Evolutionary conservation across 2,113 vertebrate genomes (phyloP), one percentile per base, ranked within the genome.

Genomic region (Anoplopoma fimbria): DNA sequence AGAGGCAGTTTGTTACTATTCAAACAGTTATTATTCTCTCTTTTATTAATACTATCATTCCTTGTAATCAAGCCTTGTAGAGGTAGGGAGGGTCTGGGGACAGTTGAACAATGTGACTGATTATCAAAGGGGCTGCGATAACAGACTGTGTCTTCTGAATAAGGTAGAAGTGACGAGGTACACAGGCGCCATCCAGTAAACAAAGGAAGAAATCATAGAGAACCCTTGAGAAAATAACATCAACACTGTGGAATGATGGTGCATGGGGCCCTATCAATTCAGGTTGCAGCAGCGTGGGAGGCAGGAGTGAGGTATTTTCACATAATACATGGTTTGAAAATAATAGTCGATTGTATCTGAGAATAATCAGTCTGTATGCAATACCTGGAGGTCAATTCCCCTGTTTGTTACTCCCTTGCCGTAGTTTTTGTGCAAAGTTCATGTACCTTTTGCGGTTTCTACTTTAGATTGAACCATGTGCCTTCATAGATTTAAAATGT

Each of bases 31-130:
- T 94, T 95, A 93, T 95, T 92, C 85, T 86, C 83, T 84, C 61
- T 86, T 87, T 91, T 95, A 93, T 94, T 95, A 93, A 94, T 93
- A 93, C 92, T 95, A 94, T 95, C 92, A 94, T 92, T 93, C 79
- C 73, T 75, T 84, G 86, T 90, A 94, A 94, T 95, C 93, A 93
- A 85, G 90, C 84, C 83, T 84, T 75, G 76, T 31, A 89, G 86
- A 89, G 87, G 93, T 84, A 86, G 93, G 93, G 87, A 92, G 88
- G 79, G 88, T 86, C 88, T 87, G 90, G 91, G 89, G 93, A 91
- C 84, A 91, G 91, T 87, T 10, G 69, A 95, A 95, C 95, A 95
- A 95, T 95, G 92, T 87, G 81, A 82, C 88, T 93, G 89, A 93
- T 93, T 94, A 94, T 95, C 92, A 92, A 91, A 94, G 91, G 76